Conservation (phyloP, 2,888 invertebrate genomes). For the Drosophila diplacantha region DNA sequence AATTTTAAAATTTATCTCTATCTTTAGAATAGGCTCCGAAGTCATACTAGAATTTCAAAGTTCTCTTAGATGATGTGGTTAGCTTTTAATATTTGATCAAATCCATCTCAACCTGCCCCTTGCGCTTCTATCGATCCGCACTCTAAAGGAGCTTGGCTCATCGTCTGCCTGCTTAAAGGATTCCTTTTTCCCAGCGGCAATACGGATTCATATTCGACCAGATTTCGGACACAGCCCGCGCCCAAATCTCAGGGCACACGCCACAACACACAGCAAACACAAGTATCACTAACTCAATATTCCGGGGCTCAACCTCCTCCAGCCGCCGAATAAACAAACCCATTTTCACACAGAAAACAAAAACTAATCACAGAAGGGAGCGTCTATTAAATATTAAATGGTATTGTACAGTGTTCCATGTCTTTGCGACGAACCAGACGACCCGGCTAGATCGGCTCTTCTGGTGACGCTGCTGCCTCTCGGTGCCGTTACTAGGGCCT, state of each 20-base stretch:
- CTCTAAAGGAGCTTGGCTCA: slow-evolving; percentile 2
- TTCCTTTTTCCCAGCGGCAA: slow-evolving; percentile 25
- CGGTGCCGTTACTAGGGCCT: neutral
- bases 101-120: neutral
- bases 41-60: neutral
- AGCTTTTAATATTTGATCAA: neutral
- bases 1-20: neutral
- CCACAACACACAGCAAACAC: slow-evolving; percentile 30
- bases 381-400: neutral
- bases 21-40: neutral
- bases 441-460: neutral
- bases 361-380: neutral
- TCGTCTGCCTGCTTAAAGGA: slow-evolving; percentile 2
- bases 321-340: neutral
- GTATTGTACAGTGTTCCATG: no score
- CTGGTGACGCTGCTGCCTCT: neutral
- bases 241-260: slow-evolving; percentile 48
- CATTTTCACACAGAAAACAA: slow-evolving; percentile 15
- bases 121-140: slow-evolving; percentile 5
- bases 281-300: slow-evolving; percentile 32
- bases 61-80: neutral
- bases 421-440: no score
- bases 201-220: slow-evolving; percentile 41
- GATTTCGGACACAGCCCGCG: slow-evolving; percentile 54
- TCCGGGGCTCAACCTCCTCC: slow-evolving; percentile 5